Evolutionary conservation across 2,888 invertebrate species (phyloP).

Genomic region (Eupithecia vulgata): DNA sequence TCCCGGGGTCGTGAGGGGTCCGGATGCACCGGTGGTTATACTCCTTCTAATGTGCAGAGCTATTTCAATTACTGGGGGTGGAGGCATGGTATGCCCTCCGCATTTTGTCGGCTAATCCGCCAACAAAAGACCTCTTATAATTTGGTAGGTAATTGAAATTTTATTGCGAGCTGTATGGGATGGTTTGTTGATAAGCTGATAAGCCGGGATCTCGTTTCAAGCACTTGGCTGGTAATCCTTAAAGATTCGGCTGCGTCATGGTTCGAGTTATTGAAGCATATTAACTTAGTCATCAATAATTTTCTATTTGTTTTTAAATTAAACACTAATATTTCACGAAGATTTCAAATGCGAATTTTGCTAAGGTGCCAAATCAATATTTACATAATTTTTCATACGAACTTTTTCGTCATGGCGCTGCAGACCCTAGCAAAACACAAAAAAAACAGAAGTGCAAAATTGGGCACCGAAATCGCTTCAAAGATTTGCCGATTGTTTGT

Average conservation of each 20-base stretch:
- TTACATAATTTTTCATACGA: background rate
- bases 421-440: constrained; percentile 1
- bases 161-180: constrained; percentile 63
- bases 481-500: constrained; percentile 19
- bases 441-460: constrained; percentile 16
- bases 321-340: background rate
- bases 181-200: constrained; percentile 38
- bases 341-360: background rate
- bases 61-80: constrained; percentile 65
- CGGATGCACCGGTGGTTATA: constrained; percentile 44
- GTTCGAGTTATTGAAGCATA: background rate
- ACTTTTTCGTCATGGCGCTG: constrained; percentile 7
- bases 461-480: constrained; percentile 17
- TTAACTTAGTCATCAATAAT: background rate
- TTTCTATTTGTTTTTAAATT: background rate
- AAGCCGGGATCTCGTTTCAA: constrained; percentile 29
- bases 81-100: constrained; percentile 51
- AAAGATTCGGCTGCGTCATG: constrained; percentile 2
- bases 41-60: constrained; percentile 62
- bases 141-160: constrained; percentile 66
- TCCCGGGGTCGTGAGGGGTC: constrained; percentile 28
- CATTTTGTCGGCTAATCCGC: constrained; percentile 65
- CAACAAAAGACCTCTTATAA: constrained; percentile 64
- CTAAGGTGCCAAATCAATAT: background rate
- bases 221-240: constrained; percentile 14